Evolutionary conservation across 2,797 vertebrate species (phyloP).

Genomic region (Anisognathus igniventris): DNA sequence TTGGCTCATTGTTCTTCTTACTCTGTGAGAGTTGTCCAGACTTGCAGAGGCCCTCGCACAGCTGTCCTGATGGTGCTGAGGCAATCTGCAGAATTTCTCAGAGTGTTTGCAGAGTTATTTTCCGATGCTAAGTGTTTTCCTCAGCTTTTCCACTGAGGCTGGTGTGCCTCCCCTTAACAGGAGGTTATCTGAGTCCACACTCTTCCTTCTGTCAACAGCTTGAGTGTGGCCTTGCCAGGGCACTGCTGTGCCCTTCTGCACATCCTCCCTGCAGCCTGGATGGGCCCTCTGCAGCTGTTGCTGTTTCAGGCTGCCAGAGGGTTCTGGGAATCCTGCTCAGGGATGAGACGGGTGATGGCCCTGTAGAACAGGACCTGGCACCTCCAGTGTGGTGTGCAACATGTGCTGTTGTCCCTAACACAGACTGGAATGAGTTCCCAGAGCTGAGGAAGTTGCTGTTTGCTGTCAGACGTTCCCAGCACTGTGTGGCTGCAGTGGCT

Average conservation of each 20-base stretch:
- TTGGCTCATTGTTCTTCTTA: background rate
- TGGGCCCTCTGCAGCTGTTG: background rate
- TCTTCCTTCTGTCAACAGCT: background rate
- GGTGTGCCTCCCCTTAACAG: background rate
- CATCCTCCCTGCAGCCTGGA: background rate
- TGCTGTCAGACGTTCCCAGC: background rate
- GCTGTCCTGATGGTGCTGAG: rapidly evolving
- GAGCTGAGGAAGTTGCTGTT: background rate
- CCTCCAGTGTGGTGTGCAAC: background rate
- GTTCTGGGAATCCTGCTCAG: background rate
- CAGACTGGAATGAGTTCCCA: background rate
- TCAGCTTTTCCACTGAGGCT: background rate
- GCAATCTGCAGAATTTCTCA: too few relatives aligned
- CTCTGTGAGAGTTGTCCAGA: background rate
- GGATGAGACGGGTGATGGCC: background rate
- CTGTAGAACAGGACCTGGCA: background rate
- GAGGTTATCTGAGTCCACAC: background rate
- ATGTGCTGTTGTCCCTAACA: background rate
- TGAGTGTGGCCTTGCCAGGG: rapidly evolving
- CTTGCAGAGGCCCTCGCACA: rapidly evolving
- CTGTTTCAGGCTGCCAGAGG: background rate
- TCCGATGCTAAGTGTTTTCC: background rate
- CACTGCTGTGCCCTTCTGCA: background rate
- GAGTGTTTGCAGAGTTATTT: background rate
- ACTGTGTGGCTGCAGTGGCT: background rate